Conservation (phyloP, 2,797 vertebrate genomes). For the Smutsia gigantea region DNA sequence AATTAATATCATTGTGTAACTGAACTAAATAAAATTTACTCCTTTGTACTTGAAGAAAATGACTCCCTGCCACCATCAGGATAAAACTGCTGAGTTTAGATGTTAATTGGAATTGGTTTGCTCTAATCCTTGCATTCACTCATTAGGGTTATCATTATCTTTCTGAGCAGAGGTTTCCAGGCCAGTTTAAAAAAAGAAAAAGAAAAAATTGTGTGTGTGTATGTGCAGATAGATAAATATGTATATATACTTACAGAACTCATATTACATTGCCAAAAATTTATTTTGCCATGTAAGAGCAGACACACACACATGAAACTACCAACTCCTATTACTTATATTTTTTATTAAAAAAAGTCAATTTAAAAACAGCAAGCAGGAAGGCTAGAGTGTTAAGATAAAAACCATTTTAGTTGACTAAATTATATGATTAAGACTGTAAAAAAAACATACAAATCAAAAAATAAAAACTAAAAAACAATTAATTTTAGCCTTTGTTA, state of each 20-base stretch:
- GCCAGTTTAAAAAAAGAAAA: not conserved
- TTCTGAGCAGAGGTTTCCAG: slow-evolving; percentile 25
- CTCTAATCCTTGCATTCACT: slow-evolving; percentile 6
- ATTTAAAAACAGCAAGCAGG: slow-evolving; percentile 10
- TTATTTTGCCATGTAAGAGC: slow-evolving; percentile 4
- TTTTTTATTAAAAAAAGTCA: slow-evolving; percentile 18
- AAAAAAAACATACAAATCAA: not conserved
- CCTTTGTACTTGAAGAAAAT: slow-evolving; percentile 67
- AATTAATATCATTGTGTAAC: slow-evolving; percentile 40
- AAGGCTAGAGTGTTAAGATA: slow-evolving; percentile 22
- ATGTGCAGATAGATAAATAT: not conserved
- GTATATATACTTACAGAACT: not conserved
- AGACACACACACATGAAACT: not conserved
- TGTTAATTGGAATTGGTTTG: slow-evolving; percentile 56
- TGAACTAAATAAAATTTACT: slow-evolving; percentile 54
- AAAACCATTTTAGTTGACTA: slow-evolving; percentile 28
- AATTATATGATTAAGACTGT: slow-evolving; percentile 13
- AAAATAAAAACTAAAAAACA: not conserved
- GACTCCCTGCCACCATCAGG: slow-evolving; percentile 13
- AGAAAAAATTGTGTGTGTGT: not conserved
- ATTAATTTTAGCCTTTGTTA: not conserved
- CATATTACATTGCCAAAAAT: slow-evolving; percentile 37
- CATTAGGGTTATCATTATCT: slow-evolving; percentile 48
- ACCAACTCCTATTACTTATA: not conserved
- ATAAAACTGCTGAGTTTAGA: slow-evolving; percentile 3